Percentiles rank a stretch among this genome's conserved stretches.
Evolutionary conservation across 2,888 invertebrate genomes (phyloP).

Genomic region (Orchesella flavescens): DNA sequence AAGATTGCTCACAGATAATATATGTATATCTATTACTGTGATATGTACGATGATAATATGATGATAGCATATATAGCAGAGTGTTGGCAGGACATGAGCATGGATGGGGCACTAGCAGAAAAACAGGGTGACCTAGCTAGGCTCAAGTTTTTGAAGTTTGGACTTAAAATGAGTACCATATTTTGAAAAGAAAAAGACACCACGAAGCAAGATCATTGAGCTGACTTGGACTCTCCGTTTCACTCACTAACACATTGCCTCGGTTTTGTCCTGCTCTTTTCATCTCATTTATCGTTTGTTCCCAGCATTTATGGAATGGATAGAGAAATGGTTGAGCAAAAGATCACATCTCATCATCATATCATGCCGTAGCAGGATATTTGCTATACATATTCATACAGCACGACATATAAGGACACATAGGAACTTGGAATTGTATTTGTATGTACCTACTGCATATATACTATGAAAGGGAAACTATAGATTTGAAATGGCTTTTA

Average conservation of each 20-base stretch:
- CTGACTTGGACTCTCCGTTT: background rate
- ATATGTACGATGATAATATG: conserved; percentile 13
- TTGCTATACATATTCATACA: too few species aligned
- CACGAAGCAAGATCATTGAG: background rate
- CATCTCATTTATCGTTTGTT: background rate
- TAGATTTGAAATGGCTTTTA: conserved; percentile 40
- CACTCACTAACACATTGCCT: too few species aligned
- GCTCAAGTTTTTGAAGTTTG: background rate
- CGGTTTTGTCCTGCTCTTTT: background rate
- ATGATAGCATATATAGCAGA: background rate
- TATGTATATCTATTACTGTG: conserved; percentile 54
- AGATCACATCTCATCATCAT: too few species aligned
- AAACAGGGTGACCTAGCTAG: conserved; percentile 1
- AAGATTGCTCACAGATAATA: conserved; percentile 62
- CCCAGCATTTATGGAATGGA: background rate
- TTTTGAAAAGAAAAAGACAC: conserved; percentile 1
- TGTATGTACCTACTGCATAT: too few species aligned
- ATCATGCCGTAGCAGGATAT: too few species aligned
- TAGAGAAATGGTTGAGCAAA: background rate
- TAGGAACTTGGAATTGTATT: too few species aligned
- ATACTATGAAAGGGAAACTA: background rate
- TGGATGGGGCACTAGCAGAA: background rate
- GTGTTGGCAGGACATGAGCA: conserved; percentile 10
- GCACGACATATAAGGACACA: too few species aligned
- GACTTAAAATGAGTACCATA: background rate